Percentiles rank a stretch among this genome's conserved stretches.
Evolutionary conservation across 1,140 invertebrate species (phyloP).

Genomic region (honey bee (Apis mellifera)): Amel_HAv3.1 CM009933.2:4900001-4900500

Average conservation of each 20-base stretch:
- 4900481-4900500: slow-evolving; percentile 29
- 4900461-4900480: slow-evolving; percentile 21
- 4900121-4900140: slow-evolving; percentile 7
- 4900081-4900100: slow-evolving; percentile 45
- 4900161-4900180: neutral
- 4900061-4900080: slow-evolving; percentile 40
- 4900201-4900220: too few relatives aligned
- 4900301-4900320: neutral
- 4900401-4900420: neutral
- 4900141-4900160: neutral
- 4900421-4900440: neutral
- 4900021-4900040: slow-evolving; percentile 46
- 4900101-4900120: slow-evolving; percentile 33
- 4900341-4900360: too few relatives aligned
- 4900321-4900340: neutral
- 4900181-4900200: neutral
- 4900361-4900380: neutral
- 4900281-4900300: too few relatives aligned
- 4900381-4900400: neutral
- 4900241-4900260: too few relatives aligned
- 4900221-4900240: neutral
- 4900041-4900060: slow-evolving; percentile 34
- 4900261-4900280: too few relatives aligned
- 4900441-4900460: neutral
- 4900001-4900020: slow-evolving; percentile 26